Evolutionary conservation across 2,113 vertebrate species (phyloP), one percentile per base, ranked within the genome.

Genomic region (Lepus europaeus): DNA sequence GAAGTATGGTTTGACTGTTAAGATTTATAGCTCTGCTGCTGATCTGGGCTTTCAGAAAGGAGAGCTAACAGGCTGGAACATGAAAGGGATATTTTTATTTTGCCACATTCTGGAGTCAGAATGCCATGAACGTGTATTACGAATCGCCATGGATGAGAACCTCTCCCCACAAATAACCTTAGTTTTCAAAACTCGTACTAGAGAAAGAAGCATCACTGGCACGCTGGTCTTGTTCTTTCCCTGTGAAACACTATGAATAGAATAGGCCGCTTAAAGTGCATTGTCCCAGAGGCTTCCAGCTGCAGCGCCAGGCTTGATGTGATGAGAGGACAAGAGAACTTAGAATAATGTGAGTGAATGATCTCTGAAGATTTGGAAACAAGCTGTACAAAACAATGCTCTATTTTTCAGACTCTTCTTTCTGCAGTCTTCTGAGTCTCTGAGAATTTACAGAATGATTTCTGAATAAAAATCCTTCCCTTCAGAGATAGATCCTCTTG

Each of bases 21-120:
- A 94, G 97, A 97, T 88, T 93, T 78, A 77, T 95, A 94, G 96
- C 95, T 97, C 16, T 92, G 96, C 89, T 68, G 80, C 78, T 93
- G 95, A 97, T 96, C 86, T 93, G 91, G 93, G 72, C 94, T 97
- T 96, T 93, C 88, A 76, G 86, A 64, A 87, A 82, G 77, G 79
- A 59, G 45, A 93, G 90, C 23, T 49, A 87, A 87, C 20, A 77
- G n/a, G 20, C 77, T 78, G 81, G 53, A 79, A 53, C 11, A n/a
- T 63, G 36, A 83, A 79, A 94, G 22, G 53, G 9, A 77, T 73
- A 51, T 91, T 93, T 94, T 89, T 53, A 53, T 82, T 94, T 83
- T 89, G 70, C 73, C 70, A 39, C 45, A 93, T 78, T 73, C 84
- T 83, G 64, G 85, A 82, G 36, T 88, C 74, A 73, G 72, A 63